Conservation (phyloP, 2,113 vertebrate genomes). For the Gymnarchus niloticus region DNA sequence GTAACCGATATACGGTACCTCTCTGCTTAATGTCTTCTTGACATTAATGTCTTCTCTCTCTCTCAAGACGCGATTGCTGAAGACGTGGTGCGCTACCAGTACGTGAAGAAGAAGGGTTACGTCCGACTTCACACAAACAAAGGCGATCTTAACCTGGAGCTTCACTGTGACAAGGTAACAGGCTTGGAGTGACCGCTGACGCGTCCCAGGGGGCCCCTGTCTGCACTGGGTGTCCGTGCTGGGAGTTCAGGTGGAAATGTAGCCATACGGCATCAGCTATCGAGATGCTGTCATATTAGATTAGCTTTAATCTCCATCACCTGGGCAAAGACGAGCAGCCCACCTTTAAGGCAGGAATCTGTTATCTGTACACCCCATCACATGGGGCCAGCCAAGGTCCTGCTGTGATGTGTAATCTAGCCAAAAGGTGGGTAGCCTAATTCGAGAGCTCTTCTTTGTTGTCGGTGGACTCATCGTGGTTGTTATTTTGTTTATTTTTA, state of each 20-base stretch:
- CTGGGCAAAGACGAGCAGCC: neutral
- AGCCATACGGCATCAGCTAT: neutral
- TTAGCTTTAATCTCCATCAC: neutral
- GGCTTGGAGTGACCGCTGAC: neutral
- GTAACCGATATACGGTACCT: neutral
- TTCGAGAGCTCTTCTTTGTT: neutral
- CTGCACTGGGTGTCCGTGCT: too few relatives aligned
- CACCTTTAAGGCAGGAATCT: neutral
- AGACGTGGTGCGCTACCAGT: constrained; percentile 81
- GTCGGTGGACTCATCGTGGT: neutral
- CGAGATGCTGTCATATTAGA: neutral
- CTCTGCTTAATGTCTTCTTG: neutral
- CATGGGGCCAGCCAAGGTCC: neutral
- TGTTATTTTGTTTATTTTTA: constrained; percentile 8
- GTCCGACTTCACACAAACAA: constrained; percentile 86
- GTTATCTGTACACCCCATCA: neutral
- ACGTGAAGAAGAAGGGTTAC: constrained; percentile 96
- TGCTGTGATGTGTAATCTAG: neutral
- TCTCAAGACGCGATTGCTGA: constrained; percentile 79
- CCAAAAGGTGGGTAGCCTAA: neutral
- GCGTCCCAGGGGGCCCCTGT: too few relatives aligned
- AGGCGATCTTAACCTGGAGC: constrained; percentile 87
- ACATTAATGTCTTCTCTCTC: neutral
- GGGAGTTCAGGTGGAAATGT: too few relatives aligned
- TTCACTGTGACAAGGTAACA: constrained; percentile 89